Evolutionary conservation across 2,797 vertebrate species (phyloP).

Genomic region (Pitangus sulphuratus): DNA sequence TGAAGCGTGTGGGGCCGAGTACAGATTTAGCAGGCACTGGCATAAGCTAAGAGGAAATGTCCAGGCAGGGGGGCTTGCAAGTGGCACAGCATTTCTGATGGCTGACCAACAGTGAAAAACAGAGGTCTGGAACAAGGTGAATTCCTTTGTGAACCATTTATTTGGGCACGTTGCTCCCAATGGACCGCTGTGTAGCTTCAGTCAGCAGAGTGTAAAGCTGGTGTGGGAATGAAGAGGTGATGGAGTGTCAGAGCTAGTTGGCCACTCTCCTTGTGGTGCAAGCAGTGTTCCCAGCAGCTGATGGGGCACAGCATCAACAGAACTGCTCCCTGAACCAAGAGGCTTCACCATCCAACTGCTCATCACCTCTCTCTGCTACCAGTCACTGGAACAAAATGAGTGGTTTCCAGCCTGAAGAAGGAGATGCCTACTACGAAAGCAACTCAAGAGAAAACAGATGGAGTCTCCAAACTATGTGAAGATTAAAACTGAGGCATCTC

Average conservation of each 20-base stretch:
- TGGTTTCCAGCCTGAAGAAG: neutral
- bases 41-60: neutral
- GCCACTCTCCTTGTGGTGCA: fast-evolving
- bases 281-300: neutral
- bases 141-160: neutral
- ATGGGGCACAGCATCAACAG: fast-evolving
- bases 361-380: neutral
- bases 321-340: neutral
- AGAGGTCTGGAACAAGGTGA: neutral
- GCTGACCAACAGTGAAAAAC: neutral
- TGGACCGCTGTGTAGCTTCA: neutral
- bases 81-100: fast-evolving
- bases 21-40: neutral
- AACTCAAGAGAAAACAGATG: neutral
- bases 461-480: neutral
- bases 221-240: neutral
- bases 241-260: neutral
- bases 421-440: neutral
- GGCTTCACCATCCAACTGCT: neutral
- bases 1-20: neutral
- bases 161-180: neutral
- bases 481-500: neutral
- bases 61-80: neutral
- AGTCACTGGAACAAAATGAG: neutral
- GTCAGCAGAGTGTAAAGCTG: neutral